Evolutionary conservation across 1,140 invertebrate species (phyloP), one percentile per base, ranked within the genome.

Genomic region (Varroa destructor): DNA sequence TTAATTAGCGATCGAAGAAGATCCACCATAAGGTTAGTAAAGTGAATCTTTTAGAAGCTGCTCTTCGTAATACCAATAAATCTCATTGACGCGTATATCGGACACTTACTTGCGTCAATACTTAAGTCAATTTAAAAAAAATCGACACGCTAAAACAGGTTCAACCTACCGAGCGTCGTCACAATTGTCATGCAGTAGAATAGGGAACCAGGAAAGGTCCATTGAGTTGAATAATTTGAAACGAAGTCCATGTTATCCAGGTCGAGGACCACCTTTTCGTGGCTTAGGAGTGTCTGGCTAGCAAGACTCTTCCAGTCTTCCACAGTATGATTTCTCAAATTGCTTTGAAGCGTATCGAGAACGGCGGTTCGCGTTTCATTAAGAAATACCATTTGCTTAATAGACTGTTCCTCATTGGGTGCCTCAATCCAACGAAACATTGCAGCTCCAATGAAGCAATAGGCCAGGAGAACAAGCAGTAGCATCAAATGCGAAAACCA

Each of bases 401-500:
- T 46, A 40, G 40, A 40, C 37, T 40, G 14, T 37, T 67, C 61
- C 46, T 67, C 61, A 10, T 3, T 14, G 40, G 61, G 61, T 4
- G 61, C 61, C 61, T 67, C 61, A 3, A 67, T 67, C 61, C 61
- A 67, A 14, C 61, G 14, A 37, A 67, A 67, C 61, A 67, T 67
- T 3, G 61, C 61, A 1, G 61, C 61, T 5, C 61, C 61, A 46
- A 67, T 67, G 61, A 67, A 67, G 40, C 61, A 67, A 37, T 67
- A 67, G 40, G 40, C 37, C 37, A 67, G 14, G 61, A 67, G 61
- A 37, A 40, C 40, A 10, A 40, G 12, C 61, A 67, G 37, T 46
- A 67, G 61, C 61, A 67, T 67, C 61, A 67, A 8, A 40, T 67
- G 61, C 12, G 61, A 67, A 46, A 67, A 67, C 61, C 61, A 67